Evolutionary conservation across 2,113 vertebrate genomes (phyloP).

Genomic region (Corydoras maculifer): DNA sequence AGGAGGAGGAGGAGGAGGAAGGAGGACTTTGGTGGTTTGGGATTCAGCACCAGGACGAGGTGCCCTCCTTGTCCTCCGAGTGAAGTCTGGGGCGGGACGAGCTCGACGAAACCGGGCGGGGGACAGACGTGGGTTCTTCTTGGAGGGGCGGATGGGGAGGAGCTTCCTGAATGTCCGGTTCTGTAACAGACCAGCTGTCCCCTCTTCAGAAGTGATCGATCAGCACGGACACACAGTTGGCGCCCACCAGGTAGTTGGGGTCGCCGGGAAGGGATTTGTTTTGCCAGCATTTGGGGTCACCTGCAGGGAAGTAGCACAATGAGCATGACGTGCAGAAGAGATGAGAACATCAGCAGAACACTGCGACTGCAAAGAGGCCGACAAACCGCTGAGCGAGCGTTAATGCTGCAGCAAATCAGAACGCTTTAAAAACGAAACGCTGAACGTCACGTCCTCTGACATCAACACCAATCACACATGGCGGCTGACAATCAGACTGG

Average conservation of each 20-base stretch:
- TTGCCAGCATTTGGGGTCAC: slow-evolving; percentile 99
- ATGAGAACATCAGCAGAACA: too few relatives aligned
- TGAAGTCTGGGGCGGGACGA: slow-evolving; percentile 55
- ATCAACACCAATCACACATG: too few relatives aligned
- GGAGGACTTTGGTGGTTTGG: slow-evolving; percentile 21
- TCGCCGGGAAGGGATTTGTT: slow-evolving; percentile 98
- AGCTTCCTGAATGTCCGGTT: slow-evolving; percentile 66
- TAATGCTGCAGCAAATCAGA: too few relatives aligned
- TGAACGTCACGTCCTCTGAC: too few relatives aligned
- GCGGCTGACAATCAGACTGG: too few relatives aligned
- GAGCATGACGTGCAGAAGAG: not conserved
- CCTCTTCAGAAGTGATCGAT: slow-evolving; percentile 97
- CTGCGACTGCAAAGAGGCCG: too few relatives aligned
- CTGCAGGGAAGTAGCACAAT: slow-evolving; percentile 47
- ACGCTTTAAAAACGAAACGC: too few relatives aligned
- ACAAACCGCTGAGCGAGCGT: too few relatives aligned
- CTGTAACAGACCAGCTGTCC: slow-evolving; percentile 78
- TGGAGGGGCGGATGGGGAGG: slow-evolving; percentile 47
- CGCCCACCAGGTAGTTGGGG: slow-evolving; percentile 98
- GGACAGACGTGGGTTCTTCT: slow-evolving; percentile 70
- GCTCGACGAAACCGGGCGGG: slow-evolving; percentile 52
- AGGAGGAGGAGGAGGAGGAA: too few relatives aligned
- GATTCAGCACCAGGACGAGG: slow-evolving; percentile 45
- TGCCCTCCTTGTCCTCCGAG: slow-evolving; percentile 48
- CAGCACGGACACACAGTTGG: slow-evolving; percentile 98